These are phyloP conservation scores for Ormyrus pomaceus DNA, from an alignment of 2,888 invertebrate genomes.

Conservation along the genomic window DNA sequence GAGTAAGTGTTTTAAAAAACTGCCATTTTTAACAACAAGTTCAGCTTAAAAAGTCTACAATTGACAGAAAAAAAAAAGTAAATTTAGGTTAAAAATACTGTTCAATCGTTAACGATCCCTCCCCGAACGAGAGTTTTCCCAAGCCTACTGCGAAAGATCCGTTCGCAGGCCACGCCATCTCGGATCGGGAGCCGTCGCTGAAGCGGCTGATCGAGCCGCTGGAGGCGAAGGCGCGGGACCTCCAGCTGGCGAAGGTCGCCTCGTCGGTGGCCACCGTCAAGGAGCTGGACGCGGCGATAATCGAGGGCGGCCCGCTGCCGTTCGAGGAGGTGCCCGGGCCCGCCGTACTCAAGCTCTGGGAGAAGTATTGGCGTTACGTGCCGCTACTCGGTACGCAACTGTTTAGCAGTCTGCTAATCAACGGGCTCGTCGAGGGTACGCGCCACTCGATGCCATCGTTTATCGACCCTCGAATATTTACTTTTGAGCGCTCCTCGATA, in stretches of 20 bases:
- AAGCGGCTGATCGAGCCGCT: background rate
- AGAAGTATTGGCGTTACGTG: conserved; percentile 79
- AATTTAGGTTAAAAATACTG: background rate
- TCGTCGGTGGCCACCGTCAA: no score
- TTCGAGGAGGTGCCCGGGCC: conserved; percentile 84
- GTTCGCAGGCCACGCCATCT: no score
- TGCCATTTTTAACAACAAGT: background rate
- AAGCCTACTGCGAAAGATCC: background rate
- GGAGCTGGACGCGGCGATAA: no score
- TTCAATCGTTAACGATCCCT: no score
- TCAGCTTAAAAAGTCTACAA: background rate
- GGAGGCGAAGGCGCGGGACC: background rate
- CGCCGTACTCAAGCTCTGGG: conserved; percentile 78
- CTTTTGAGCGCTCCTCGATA: no score
- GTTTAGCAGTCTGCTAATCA: conserved; percentile 72
- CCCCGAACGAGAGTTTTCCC: no score
- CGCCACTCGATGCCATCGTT: conserved; percentile 60
- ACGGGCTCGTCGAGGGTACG: conserved; percentile 71
- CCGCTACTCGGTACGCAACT: conserved; percentile 81
- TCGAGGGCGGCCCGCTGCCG: conserved; percentile 66
- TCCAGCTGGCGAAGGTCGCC: background rate
- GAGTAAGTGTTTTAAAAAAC: conserved; percentile 23
- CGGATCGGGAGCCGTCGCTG: no score
- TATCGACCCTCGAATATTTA: conserved; percentile 53
- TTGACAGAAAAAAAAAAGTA: background rate